Evolutionary conservation across 1,140 invertebrate genomes (phyloP), one percentile per base, ranked within the genome.

Genomic region (Gryon sp.): DNA sequence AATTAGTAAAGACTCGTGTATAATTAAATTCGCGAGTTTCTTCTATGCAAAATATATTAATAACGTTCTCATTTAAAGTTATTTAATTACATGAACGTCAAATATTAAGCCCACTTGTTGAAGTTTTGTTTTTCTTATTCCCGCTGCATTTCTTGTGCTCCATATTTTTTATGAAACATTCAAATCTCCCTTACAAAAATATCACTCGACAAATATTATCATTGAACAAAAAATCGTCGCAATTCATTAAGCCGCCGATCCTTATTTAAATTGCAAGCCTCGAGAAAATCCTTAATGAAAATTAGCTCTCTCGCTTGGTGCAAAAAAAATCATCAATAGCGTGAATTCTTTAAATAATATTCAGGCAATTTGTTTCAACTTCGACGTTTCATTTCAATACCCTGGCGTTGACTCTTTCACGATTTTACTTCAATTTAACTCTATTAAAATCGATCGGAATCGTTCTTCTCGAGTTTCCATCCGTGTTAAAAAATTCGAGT

Each of bases 391-490:
- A 72, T 55, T 72, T 70, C 66, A 62, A 45, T 59, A 45, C 55
- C 28, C 6, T 28, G 24, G 30, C 20, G 22, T 14, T 18, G n/a
- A 14, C 15, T 36, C 24, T 48, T 53, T 60, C 46, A 20, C 40
- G 20, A 46, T 63, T 57, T 63, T 59, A 36, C 57, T 55, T 63
- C 48, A 53, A 63, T 72, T 62, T 55, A 63, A 72, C 40, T 63
- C 32, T 53, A 72, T 72, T 62, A 72, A 72, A 62, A 63, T 72
- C 55, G 66, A 70, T 70, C 40, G 11, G 9, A 70, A 52, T 69
- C 65, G 45, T 50, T 18, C 38, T 14, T 36, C 43, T 50, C 52
- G 43, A 24, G 43, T 62, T 60, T 60, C 38, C n/a, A 19, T 36
- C 7, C 30, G 45, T 8, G 46, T 52, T 41, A 60, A 60, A 70